phyloP scores from a whole-genome alignment of 2,113 vertebrate genomes.

The Chinchilla lanigera region DNA sequence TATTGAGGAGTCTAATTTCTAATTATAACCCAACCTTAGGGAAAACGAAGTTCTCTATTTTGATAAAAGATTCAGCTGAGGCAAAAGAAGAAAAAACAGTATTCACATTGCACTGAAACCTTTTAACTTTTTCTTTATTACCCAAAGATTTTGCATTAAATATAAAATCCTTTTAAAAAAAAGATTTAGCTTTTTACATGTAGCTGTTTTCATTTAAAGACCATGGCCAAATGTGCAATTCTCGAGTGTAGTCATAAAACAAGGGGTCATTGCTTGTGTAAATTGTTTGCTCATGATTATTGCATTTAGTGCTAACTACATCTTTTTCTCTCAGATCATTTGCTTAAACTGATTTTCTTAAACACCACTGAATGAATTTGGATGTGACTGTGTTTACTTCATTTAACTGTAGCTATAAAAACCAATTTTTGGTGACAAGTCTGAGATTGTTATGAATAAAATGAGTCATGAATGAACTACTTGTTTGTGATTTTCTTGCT shows the following conservation, averaged over 20 bases:
- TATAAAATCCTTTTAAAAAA: slow-evolving; percentile 64
- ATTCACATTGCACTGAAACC: slow-evolving; percentile 10
- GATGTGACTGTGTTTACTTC: slow-evolving; percentile 61
- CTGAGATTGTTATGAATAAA: slow-evolving; percentile 71
- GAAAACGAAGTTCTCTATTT: slow-evolving; percentile 65
- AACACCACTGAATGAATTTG: slow-evolving; percentile 36
- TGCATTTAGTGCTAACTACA: neutral
- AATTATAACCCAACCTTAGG: slow-evolving; percentile 71
- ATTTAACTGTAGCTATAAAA: slow-evolving; percentile 63
- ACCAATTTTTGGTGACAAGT: slow-evolving; percentile 49
- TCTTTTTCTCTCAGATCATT: neutral
- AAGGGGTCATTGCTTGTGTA: neutral
- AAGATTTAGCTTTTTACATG: slow-evolving; percentile 2
- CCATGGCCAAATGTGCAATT: neutral
- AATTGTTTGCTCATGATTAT: slow-evolving; percentile 46
- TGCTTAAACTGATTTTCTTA: slow-evolving; percentile 48
- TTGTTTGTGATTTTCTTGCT: slow-evolving; percentile 71
- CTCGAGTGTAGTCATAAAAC: neutral
- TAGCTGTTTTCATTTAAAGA: slow-evolving; percentile 52
- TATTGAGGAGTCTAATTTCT: slow-evolving; percentile 74
- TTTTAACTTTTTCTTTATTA: slow-evolving; percentile 61
- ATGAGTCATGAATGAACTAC: slow-evolving; percentile 73
- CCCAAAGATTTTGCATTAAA: slow-evolving; percentile 61
- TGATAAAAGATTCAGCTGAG: slow-evolving; percentile 48
- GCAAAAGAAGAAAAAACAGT: slow-evolving; percentile 25